phyloP scores from a whole-genome alignment of 2,113 vertebrate species.

The Tragelaphus buxtoni region DNA sequence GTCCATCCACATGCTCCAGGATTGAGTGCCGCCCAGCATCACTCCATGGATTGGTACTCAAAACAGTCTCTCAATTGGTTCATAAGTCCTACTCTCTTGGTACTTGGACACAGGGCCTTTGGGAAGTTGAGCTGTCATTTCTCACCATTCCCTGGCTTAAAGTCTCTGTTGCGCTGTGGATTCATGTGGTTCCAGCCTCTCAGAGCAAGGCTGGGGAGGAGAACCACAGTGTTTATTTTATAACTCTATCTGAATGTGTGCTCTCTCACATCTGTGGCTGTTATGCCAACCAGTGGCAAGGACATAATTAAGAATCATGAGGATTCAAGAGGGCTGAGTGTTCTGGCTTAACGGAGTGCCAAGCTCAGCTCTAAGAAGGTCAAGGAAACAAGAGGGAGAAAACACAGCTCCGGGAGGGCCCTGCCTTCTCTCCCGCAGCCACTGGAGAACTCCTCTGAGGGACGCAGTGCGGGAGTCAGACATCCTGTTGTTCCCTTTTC shows the following conservation, averaged over 20 bases:
- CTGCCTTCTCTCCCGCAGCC: neutral
- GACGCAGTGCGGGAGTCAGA: neutral
- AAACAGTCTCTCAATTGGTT: neutral
- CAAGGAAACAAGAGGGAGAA: neutral
- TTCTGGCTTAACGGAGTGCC: neutral
- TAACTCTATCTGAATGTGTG: neutral
- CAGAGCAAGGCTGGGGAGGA: neutral
- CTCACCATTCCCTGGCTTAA: neutral
- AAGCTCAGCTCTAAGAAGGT: neutral
- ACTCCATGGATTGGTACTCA: neutral
- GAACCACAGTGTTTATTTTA: neutral
- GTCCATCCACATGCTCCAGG: neutral
- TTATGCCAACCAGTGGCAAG: neutral
- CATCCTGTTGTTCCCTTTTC: neutral
- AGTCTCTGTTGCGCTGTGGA: neutral
- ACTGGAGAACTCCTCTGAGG: neutral
- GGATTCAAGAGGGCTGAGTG: neutral
- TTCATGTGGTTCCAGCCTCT: neutral
- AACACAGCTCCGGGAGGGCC: neutral
- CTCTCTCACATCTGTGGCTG: neutral
- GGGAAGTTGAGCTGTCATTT: neutral
- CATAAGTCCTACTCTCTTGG: neutral
- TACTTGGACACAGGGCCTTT: neutral
- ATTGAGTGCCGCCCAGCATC: neutral
- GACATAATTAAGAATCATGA: constrained; percentile 31